These are phyloP conservation scores for Oscheius sp. DNA, from an alignment of 2,888 invertebrate species.

Conservation along the genomic window DNA sequence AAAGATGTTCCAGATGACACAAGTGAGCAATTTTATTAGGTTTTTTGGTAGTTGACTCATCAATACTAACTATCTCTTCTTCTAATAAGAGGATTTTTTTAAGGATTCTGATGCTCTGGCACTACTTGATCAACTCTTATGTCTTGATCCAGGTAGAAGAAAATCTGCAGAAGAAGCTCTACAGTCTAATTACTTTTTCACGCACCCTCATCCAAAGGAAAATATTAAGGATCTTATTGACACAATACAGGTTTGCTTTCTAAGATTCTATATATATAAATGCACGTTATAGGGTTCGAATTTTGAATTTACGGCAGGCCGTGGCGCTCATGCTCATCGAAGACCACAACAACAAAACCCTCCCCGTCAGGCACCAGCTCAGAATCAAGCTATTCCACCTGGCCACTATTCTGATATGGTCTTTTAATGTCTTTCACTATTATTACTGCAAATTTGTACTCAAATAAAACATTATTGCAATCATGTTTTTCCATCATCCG, in stretches of 20 bases:
- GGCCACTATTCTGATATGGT: constrained; percentile 54
- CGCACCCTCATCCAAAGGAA: constrained; percentile 86
- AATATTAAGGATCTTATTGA: constrained; percentile 70
- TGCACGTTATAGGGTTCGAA: constrained; percentile 33
- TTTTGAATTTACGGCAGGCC: constrained; percentile 67
- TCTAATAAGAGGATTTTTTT: not conserved
- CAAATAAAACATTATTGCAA: too few relatives aligned
- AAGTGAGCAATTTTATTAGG: not conserved
- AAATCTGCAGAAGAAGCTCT: constrained; percentile 84
- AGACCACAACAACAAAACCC: constrained; percentile 37
- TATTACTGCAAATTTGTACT: too few relatives aligned
- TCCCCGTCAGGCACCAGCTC: constrained; percentile 22
- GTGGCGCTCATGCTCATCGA: constrained; percentile 63
- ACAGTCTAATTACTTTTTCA: constrained; percentile 98
- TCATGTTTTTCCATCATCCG: too few relatives aligned
- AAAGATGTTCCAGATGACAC: not conserved
- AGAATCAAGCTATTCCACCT: constrained; percentile 31
- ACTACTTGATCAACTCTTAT: constrained; percentile 87
- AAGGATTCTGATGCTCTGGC: constrained; percentile 81
- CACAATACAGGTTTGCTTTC: constrained; percentile 34
- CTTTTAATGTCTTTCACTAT: constrained; percentile 33
- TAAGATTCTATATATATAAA: not conserved
- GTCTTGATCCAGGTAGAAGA: constrained; percentile 88
- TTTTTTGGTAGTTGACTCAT: not conserved
- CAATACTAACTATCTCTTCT: not conserved